Evolutionary conservation across 2,888 invertebrate genomes (phyloP), one percentile per base, ranked within the genome.

Genomic region (Nomada ruficornis): DNA sequence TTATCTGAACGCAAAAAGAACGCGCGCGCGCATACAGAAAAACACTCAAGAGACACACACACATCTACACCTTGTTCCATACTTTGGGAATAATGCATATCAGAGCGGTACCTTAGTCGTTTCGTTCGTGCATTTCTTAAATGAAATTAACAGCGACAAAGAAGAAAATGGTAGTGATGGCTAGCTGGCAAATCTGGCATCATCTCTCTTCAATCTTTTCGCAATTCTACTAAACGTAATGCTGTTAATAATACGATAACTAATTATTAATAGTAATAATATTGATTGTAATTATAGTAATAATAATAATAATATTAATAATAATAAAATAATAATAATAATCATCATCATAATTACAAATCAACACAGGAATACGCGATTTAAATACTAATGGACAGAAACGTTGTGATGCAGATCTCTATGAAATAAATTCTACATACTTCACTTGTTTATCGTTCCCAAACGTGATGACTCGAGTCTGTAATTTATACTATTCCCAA

Each of bases 371-470:
- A 77, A 64, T 82, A 82, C 74, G 86, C 68, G 82, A 78, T 80
- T 82, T 88, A 88, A 88, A 85, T 88, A 84, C 83, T 88, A 88
- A 76, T 88, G 86, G 85, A 88, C 87, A 88, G 80, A 85, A 82
- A 79, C 29, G 64, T 82, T 80, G 83, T 85, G 82, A 78, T 84
- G 85, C 80, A 70, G 75, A 80, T 82, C 76, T 85, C 62, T 78
- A 77, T 83, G 80, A 74, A 82, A 85, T 79, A 76, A 62, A 76
- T 69, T 36, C 70, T 64, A 44, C 57, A 57, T 29, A 47, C 70
- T 69, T 29, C 26, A 36, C 59, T 47, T 47, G 11, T 15, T 47
- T 47, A 1, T 47, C 54, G 7, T 69, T 47, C 23, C 5, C 54
- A 36, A n/a, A 47, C 52, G 64, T 59, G 42, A 75, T 9, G 67